A percentile compares a stretch with the other conserved stretches of the same genome.
These are phyloP conservation scores for Cochlearius cochlearius DNA, from an alignment of 2,113 vertebrate species.

Conservation along the genomic window DNA sequence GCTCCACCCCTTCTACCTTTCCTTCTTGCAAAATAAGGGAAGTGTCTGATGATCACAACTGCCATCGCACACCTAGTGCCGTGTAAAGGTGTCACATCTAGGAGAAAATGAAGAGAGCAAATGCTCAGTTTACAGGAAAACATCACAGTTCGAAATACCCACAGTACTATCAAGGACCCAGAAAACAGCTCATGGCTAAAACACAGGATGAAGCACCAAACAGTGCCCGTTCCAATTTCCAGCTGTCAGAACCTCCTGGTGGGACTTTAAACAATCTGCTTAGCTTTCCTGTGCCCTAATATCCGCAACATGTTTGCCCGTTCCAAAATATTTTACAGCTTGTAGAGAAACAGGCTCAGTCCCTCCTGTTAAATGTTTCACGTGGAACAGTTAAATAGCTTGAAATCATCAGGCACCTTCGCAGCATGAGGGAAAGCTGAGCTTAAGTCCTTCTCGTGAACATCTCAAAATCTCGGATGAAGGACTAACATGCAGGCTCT, in stretches of 20 bases:
- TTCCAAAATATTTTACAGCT: not conserved
- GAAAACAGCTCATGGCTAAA: not conserved
- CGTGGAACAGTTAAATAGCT: not conserved
- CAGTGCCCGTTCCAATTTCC: not conserved
- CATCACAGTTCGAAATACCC: not conserved
- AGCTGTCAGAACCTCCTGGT: not conserved
- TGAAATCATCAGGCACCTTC: not conserved
- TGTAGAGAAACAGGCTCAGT: not conserved
- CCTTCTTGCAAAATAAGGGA: not conserved
- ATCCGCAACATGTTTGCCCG: not conserved
- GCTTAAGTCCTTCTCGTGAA: not conserved
- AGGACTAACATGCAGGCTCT: not conserved
- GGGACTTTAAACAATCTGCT: not conserved
- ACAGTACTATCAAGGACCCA: not conserved
- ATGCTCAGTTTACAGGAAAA: not conserved
- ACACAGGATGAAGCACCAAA: not conserved
- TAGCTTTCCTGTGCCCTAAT: not conserved
- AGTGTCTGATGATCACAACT: not conserved
- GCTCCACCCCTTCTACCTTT: not conserved
- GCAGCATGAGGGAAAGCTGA: not conserved
- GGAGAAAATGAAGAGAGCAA: not conserved
- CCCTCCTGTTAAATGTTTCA: not conserved
- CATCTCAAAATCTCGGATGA: not conserved
- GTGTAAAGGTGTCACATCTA: not conserved
- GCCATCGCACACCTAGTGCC: not conserved